Evolutionary conservation across 2,888 invertebrate species (phyloP), one percentile per base, ranked within the genome.

Genomic region (Drosophila ochracea): DNA sequence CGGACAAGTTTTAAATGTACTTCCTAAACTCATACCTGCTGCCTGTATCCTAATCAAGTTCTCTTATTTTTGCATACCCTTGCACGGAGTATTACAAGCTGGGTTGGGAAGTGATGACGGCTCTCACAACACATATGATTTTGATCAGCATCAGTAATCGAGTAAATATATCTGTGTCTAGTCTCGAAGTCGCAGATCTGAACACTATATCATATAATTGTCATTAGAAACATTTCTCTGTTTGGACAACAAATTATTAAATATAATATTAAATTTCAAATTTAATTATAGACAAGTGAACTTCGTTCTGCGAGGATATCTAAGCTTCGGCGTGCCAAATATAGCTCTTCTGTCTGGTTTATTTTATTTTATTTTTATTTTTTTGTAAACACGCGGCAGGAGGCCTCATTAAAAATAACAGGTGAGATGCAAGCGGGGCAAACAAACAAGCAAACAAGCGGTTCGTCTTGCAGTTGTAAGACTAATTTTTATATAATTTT

Each of bases 391-490:
- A 71, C 33, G 41, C 35, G 39, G 13, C 33, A 11, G 19, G 49
- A 64, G 59, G 73, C 58, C 89, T 85, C 89, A 85, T 85, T 85
- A 85, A 89, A 82, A 88, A 82, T 81, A 76, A 68, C 65, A 71
- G 59, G 57, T 62, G 30, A 70, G 75, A 57, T 73, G 78, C 67
- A 52, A 53, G 68, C 37, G 50, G 49, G 47, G 57, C 30, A 39
- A n/a, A 39, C 39, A 57, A 57, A 57, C 57, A 71, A 70, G 76
- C 78, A 85, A 85, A 78, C 84, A 80, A 79, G 66, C 64, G 35
- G 61, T 73, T 83, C 83, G 78, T 69, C 83, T 84, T 75, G 53
- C 86, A 79, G 68, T 68, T 68, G 68, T 53, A 68, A 70, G 89
- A 72, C 76, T 65, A 66, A 68, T 73, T 77, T 80, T 75, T 77